phyloP scores from a whole-genome alignment of 2,888 invertebrate species.

The Atethmia centrago region DNA sequence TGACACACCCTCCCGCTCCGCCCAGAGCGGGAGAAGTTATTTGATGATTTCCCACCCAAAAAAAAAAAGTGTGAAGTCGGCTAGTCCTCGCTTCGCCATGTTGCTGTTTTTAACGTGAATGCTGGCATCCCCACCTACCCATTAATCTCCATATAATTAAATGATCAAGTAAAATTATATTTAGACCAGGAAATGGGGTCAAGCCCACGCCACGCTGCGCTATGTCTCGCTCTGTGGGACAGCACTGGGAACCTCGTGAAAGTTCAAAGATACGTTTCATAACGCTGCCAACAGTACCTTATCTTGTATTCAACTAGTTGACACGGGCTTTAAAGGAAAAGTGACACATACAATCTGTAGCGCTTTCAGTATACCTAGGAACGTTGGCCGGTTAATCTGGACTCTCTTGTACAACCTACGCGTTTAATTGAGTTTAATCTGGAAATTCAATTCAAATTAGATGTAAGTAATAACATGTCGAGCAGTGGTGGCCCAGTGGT shows the following conservation, averaged over 20 bases:
- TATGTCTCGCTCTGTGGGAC: constrained; percentile 74
- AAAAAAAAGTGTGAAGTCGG: too few species aligned
- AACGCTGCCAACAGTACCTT: constrained; percentile 50
- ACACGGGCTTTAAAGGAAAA: constrained; percentile 56
- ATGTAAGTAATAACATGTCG: too few species aligned
- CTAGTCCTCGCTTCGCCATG: constrained; percentile 23
- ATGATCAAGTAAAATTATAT: constrained; percentile 90
- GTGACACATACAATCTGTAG: constrained; percentile 51
- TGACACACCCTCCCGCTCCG: too few species aligned
- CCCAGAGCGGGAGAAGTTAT: too few species aligned
- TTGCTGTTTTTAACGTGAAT: constrained; percentile 82
- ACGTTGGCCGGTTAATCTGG: constrained; percentile 31
- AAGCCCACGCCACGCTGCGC: constrained; percentile 79
- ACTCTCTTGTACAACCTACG: constrained; percentile 29
- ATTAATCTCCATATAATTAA: constrained; percentile 90
- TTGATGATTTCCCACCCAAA: too few species aligned
- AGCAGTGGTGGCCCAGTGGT: too few species aligned
- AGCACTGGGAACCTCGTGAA: constrained; percentile 73
- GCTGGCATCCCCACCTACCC: constrained; percentile 85
- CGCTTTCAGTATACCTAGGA: constrained; percentile 40
- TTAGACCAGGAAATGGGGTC: constrained; percentile 88
- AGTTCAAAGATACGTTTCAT: constrained; percentile 68
- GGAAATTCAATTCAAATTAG: constrained; percentile 54
- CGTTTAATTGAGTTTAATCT: constrained; percentile 46
- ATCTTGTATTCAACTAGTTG: constrained; percentile 51